Conservation (phyloP, 2,888 invertebrate species). For the Automeris io region DNA sequence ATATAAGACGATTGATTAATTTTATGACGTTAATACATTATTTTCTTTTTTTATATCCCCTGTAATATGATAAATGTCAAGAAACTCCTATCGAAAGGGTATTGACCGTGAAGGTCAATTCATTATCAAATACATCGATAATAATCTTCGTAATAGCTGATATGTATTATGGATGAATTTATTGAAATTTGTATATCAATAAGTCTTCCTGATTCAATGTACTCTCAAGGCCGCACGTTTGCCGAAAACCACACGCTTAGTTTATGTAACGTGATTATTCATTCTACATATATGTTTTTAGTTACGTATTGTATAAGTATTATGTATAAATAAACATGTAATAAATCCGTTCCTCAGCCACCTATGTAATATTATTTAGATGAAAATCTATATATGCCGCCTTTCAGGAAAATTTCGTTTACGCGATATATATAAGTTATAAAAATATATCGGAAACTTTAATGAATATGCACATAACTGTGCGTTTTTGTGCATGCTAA, state of each 20-base stretch:
- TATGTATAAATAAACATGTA: too few species aligned
- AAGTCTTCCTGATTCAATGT: slow-evolving; percentile 64
- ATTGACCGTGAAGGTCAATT: slow-evolving; percentile 57
- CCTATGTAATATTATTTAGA: too few species aligned
- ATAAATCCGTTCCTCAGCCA: too few species aligned
- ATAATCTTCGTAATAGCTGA: slow-evolving; percentile 58
- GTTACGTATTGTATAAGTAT: too few species aligned
- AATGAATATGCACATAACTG: too few species aligned
- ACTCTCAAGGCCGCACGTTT: slow-evolving; percentile 65
- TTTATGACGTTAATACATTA: neutral
- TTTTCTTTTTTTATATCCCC: slow-evolving; percentile 7
- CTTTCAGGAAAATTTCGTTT: too few species aligned
- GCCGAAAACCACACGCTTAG: slow-evolving; percentile 19
- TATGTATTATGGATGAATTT: slow-evolving; percentile 38
- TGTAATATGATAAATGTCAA: slow-evolving; percentile 7
- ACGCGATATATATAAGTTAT: too few species aligned
- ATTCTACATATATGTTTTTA: too few species aligned
- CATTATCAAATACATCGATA: slow-evolving; percentile 41
- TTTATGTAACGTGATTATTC: slow-evolving; percentile 3
- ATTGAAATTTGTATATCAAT: slow-evolving; percentile 41
- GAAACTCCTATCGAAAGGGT: slow-evolving; percentile 30
- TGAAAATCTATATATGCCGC: too few species aligned
- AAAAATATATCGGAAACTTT: too few species aligned
- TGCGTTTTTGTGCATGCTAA: too few species aligned
- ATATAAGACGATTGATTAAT: neutral